Evolutionary conservation across 2,888 invertebrate species (phyloP).

Genomic region (Drosophila mayaguana): DNA sequence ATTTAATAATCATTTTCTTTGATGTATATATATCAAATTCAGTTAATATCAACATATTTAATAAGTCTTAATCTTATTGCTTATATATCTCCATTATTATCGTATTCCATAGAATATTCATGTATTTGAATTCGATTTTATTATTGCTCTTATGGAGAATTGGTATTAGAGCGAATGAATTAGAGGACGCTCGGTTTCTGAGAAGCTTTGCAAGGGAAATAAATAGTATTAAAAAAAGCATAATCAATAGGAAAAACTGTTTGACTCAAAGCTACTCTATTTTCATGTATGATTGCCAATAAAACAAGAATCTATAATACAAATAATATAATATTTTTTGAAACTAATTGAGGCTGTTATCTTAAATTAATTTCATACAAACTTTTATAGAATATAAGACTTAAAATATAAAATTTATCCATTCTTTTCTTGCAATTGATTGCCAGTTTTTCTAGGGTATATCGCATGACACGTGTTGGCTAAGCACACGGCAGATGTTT

Average conservation of each 20-base stretch:
- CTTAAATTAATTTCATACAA: too few species aligned
- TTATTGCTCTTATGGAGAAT: background rate
- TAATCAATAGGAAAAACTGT: too few species aligned
- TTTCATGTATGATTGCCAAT: too few species aligned
- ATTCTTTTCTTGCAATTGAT: background rate
- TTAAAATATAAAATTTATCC: background rate
- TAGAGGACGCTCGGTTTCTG: too few species aligned
- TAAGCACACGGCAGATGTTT: conserved; percentile 29
- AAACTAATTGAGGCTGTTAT: too few species aligned
- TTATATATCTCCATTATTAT: background rate
- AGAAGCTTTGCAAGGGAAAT: background rate
- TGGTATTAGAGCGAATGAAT: too few species aligned
- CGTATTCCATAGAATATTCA: background rate
- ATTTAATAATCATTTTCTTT: too few species aligned
- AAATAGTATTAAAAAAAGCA: background rate
- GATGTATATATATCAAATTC: too few species aligned
- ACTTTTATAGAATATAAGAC: too few species aligned
- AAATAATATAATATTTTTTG: too few species aligned
- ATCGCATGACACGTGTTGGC: conserved; percentile 37
- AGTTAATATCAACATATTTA: too few species aligned
- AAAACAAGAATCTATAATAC: too few species aligned
- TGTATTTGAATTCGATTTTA: background rate
- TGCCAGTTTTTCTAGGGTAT: background rate
- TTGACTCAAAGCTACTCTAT: background rate
- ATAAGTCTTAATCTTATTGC: background rate